Conservation (phyloP, 2,113 vertebrate species). For the Muntiacus reevesi region DNA sequence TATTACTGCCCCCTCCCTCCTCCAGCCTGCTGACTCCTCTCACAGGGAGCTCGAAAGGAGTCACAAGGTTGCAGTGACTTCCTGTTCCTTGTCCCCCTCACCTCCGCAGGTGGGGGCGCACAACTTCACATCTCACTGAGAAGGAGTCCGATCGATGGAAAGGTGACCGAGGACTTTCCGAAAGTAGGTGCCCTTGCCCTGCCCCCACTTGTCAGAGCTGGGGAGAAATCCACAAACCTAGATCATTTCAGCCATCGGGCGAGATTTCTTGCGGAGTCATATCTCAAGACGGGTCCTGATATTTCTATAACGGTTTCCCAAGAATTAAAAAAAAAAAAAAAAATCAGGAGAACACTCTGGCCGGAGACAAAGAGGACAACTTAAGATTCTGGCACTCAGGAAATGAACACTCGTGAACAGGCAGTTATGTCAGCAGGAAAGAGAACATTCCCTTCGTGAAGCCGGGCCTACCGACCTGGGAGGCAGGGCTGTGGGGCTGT, state of each 20-base stretch:
- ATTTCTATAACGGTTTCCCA: background rate
- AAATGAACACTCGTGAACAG: background rate
- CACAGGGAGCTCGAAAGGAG: background rate
- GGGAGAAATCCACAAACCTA: background rate
- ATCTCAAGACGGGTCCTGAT: background rate
- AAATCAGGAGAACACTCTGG: background rate
- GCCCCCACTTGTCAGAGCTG: background rate
- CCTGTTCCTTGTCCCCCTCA: background rate
- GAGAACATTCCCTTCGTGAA: background rate
- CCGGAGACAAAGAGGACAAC: background rate
- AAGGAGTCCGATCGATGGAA: background rate
- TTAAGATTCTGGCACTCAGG: background rate
- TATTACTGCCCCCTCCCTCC: constrained; percentile 10
- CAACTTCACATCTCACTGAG: background rate
- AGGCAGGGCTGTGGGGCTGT: background rate
- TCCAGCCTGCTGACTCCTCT: background rate
- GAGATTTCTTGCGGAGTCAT: background rate
- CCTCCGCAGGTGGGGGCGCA: fast-evolving
- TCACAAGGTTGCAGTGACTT: background rate
- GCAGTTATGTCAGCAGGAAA: background rate
- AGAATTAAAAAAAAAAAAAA: background rate
- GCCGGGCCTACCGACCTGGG: background rate
- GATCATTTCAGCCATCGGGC: fast-evolving
- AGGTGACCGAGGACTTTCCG: background rate
- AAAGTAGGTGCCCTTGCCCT: background rate